Conservation (phyloP, 2,888 invertebrate species). For the Gastracanthus pulcherrimus region DNA sequence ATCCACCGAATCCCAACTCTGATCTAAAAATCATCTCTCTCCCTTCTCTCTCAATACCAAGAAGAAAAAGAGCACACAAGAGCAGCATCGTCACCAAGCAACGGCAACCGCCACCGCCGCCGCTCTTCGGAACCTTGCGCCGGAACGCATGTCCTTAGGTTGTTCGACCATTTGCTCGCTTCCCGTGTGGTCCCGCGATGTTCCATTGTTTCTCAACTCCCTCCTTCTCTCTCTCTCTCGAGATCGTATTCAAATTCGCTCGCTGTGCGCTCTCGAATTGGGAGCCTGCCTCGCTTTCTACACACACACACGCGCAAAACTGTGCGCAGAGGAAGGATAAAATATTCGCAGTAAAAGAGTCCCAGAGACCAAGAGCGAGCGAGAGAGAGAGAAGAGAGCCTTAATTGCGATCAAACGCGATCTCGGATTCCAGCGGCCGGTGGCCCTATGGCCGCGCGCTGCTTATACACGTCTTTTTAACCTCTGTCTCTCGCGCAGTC, state of each 20-base stretch:
- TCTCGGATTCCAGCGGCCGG: conserved; percentile 77
- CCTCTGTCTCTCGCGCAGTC: conserved; percentile 26
- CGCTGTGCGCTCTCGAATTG: conserved; percentile 71
- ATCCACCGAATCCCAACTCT: no score
- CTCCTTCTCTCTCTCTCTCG: conserved; percentile 44
- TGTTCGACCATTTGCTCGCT: conserved; percentile 78
- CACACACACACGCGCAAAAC: background rate
- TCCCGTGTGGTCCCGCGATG: conserved; percentile 77
- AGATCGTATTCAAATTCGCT: conserved; percentile 75
- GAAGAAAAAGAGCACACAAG: background rate
- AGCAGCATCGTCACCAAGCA: background rate
- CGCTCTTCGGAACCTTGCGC: conserved; percentile 61
- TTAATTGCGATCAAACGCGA: conserved; percentile 78
- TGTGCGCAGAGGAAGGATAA: conserved; percentile 72
- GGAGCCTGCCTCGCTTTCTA: conserved; percentile 59
- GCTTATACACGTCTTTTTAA: conserved; percentile 56
- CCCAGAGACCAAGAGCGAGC: conserved; percentile 64
- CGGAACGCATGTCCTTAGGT: conserved; percentile 76
- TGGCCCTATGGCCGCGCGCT: conserved; percentile 66
- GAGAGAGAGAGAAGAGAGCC: conserved; percentile 61
- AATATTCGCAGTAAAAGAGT: conserved; percentile 75
- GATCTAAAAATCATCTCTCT: no score
- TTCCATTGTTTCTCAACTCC: conserved; percentile 72
- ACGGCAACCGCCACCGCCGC: conserved; percentile 4
- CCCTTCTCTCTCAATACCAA: no score